These are phyloP conservation scores for Papilio demoleus DNA, from an alignment of 2,888 invertebrate species.

Conservation along the genomic window DNA sequence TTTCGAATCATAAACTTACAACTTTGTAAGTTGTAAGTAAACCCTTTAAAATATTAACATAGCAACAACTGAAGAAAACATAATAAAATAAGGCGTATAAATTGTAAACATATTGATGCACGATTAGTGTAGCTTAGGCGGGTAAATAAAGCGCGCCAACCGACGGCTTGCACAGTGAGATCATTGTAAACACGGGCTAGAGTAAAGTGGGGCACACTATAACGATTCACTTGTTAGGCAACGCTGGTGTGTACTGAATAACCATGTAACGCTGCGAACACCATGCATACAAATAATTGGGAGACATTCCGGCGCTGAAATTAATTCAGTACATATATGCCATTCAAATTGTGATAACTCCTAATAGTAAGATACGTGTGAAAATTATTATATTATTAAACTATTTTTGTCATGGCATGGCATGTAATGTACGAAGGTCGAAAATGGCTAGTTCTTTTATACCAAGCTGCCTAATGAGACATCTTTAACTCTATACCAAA, in stretches of 20 bases:
- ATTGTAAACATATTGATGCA: conserved; percentile 29
- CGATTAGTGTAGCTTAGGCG: conserved; percentile 33
- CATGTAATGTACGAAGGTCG: too few species aligned
- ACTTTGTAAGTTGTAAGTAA: too few species aligned
- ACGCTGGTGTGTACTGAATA: conserved; percentile 65
- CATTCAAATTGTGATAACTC: too few species aligned
- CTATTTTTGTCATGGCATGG: too few species aligned
- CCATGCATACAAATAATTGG: conserved; percentile 38
- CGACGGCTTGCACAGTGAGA: conserved; percentile 53
- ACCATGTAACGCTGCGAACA: conserved; percentile 55
- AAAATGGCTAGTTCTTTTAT: too few species aligned
- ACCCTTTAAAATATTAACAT: not conserved
- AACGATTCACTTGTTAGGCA: conserved; percentile 71
- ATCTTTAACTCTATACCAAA: too few species aligned
- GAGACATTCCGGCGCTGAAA: too few species aligned
- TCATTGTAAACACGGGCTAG: conserved; percentile 53
- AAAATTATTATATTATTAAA: too few species aligned
- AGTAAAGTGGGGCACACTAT: conserved; percentile 63
- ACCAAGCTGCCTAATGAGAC: too few species aligned
- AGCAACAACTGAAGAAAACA: not conserved
- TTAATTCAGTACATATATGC: too few species aligned
- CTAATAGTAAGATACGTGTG: too few species aligned
- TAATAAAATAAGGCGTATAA: conserved; percentile 9
- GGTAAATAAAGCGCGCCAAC: conserved; percentile 46
- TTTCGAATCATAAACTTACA: too few species aligned